Evolutionary conservation across 2,113 vertebrate genomes (phyloP), one percentile per base, ranked within the genome.

Genomic region (Sinocyclocheilus rhinocerous): DNA sequence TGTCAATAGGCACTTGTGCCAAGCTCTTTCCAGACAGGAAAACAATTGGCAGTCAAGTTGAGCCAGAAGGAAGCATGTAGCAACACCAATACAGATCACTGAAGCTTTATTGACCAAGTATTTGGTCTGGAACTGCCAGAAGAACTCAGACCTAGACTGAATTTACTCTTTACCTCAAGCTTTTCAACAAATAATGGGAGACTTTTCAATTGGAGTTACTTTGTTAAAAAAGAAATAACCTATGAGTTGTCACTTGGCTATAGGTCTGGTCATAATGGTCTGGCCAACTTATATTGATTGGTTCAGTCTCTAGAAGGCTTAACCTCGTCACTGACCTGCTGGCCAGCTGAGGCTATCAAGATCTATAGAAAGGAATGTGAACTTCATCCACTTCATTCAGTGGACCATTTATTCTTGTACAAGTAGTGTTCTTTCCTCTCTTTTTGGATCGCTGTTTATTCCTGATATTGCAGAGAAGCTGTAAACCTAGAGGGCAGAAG

Each of bases 1-100:
- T 76, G 80, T 80, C 83, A 78, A 73, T 50, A 45, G 76, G 67
- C 81, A 48, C 57, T 88, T 73, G 65, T 69, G 39, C 75, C 52
- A 82, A 84, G 82, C 84, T 69, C 76, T 70, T 76, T 79, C 78
- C 65, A 83, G 61, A 79, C 83, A 83, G 39, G 36, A 88, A 85
- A 72, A 67, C 72, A 78, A 59, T 88, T 88, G 80, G n/a, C 76
- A 69, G 55, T 20, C 22, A 50, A 67, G 61, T 50, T 86, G 52
- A 75, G 84, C 70, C 72, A 69, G 18, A 59, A 73, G 11, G 73
- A 86, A 75, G 39, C 87, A 85, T 76, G 76, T 81, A 65, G 57
- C 76, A 78, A 76, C 79, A 79, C 59, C 84, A 72, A 12, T 85
- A 36, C 39, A 48, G 72, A 83, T 78, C 65, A 39, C 70, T 83